These are phyloP conservation scores for Pinctada fucata DNA, from an alignment of 2,888 invertebrate genomes.

Conservation along the genomic window DNA sequence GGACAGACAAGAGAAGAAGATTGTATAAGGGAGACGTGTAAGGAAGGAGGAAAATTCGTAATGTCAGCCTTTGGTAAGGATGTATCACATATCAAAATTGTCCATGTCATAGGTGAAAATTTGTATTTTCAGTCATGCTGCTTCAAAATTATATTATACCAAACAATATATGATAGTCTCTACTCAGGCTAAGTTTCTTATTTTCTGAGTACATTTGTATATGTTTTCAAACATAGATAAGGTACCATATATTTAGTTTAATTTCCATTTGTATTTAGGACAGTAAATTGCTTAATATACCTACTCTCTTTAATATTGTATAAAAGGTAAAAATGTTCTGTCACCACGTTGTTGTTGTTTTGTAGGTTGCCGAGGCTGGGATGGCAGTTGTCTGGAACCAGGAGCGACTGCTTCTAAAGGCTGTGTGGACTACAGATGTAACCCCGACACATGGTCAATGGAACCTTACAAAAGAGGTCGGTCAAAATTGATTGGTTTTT, in stretches of 20 bases:
- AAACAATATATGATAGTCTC: no score
- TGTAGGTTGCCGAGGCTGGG: slow-evolving; percentile 26
- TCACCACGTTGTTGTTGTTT: background rate
- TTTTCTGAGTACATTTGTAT: no score
- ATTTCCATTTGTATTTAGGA: no score
- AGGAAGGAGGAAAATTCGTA: slow-evolving; percentile 28
- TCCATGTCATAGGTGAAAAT: background rate
- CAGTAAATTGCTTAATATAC: background rate
- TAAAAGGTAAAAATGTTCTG: background rate
- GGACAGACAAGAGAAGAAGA: slow-evolving; percentile 17
- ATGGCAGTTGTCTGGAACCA: slow-evolving; percentile 29
- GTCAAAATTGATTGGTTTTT: no score
- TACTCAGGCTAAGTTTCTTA: no score
- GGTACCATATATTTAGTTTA: no score
- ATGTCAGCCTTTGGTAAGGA: slow-evolving; percentile 16
- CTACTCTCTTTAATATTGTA: background rate
- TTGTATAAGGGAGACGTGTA: slow-evolving; percentile 27
- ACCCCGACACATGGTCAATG: slow-evolving; percentile 6
- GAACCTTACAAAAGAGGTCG: slow-evolving; percentile 28
- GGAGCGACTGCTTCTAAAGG: slow-evolving; percentile 18
- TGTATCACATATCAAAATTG: background rate
- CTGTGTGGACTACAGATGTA: slow-evolving; percentile 35
- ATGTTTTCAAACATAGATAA: no score
- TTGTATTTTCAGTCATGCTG: no score
- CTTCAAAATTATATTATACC: no score